Base-by-base conservation (phyloP, 2,113 vertebrate species). In the rabbit (Oryctolagus cuniculus) region DNA sequence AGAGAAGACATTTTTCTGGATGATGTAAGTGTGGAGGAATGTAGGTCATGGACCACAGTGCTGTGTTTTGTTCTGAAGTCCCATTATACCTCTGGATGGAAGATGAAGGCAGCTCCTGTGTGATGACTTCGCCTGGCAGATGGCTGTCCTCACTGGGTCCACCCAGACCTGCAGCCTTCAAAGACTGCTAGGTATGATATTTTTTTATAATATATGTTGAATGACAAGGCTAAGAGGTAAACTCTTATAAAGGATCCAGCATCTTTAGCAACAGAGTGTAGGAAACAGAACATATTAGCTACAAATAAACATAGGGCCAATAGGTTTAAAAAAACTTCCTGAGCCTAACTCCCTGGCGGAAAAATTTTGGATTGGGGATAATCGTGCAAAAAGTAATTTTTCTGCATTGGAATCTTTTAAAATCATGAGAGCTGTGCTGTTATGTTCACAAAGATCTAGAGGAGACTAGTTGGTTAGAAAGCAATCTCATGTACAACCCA, bases 11-110 rank as follows among this genome's bases (percentile, higher is more conserved):
- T 83, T 82, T 74, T 95, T 88, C 21, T 61, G 27, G 34, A 4
- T 91, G 70, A 80, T 84, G 58, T 29, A 91, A 74, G 55, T 51
- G 31, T 24, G n/a, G 51, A 89, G 78, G 58, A 95, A 91, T 25
- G 10, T 58, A 75, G 51, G 73, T 80, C 64, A 83, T 27, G 36
- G 44, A 4, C n/a, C 27, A 73, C 12, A n/a, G 49, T 36, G 21
- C 24, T 84, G 10, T 31, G 29, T 55, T 92, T 85, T 67, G 72
- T 77, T 69, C 44, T 29, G 3, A 38, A 69, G 11, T 72, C 34
- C 90, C 31, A n/a, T 34, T 94, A 8, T 2, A 51, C 55, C 66
- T 91, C 55, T 80, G 58, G 31, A 63, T 36, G 34, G 64, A 73
- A 91, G 78, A 38, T n/a, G 25, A 61, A 63, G 38, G 49, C 58